A percentile compares a stretch with the other conserved stretches of the same genome.
These are phyloP conservation scores for Panopea generosa DNA, from an alignment of 2,888 invertebrate genomes.

Conservation along the genomic window DNA sequence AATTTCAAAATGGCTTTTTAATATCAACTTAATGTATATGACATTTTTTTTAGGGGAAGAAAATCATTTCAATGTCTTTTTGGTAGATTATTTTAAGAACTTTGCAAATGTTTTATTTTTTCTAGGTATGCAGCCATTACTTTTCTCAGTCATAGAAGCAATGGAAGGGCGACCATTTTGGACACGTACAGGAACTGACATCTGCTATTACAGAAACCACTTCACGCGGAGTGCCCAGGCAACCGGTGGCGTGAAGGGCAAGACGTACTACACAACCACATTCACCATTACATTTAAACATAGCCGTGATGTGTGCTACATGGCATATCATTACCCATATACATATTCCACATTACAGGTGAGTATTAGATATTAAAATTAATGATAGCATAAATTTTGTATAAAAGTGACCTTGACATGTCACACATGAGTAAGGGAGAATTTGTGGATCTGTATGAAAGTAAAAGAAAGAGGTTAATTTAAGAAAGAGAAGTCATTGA, in stretches of 20 bases:
- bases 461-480: no score
- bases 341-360: conserved; percentile 92
- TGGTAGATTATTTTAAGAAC: no score
- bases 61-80: no score
- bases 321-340: conserved; percentile 95
- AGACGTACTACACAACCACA: conserved; percentile 90
- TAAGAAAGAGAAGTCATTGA: no score
- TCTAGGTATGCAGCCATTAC: conserved; percentile 92
- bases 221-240: conserved; percentile 81
- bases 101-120: no score
- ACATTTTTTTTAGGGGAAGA: no score
- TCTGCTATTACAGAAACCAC: conserved; percentile 93
- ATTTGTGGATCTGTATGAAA: no score
- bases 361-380: conserved; percentile 75
- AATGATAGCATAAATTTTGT: not conserved
- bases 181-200: conserved; percentile 91
- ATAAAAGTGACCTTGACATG: no score
- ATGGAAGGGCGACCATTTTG: conserved; percentile 87
- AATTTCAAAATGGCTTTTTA: no score
- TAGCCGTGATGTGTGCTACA: conserved; percentile 91
- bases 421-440: no score
- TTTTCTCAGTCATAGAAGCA: conserved; percentile 93
- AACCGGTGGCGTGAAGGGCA: conserved; percentile 85
- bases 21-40: no score
- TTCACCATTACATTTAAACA: conserved; percentile 92